Evolutionary conservation across 2,797 vertebrate species (phyloP), one percentile per base, ranked within the genome.

Genomic region (Babyrousa celebensis): DNA sequence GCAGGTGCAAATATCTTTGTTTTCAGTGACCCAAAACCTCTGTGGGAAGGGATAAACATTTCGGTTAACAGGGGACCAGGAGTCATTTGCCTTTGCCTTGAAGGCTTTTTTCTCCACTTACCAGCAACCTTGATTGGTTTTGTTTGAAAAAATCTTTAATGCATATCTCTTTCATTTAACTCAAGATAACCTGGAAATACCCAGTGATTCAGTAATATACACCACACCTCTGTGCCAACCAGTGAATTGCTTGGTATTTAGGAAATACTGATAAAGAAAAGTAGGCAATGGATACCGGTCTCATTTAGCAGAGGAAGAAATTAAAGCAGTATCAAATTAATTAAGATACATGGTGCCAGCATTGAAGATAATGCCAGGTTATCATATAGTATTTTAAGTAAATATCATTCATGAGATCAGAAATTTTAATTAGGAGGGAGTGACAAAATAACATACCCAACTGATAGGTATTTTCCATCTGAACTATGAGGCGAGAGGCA

Each of bases 401-500:
- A 77, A 43, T 52, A 16, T 25, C 62, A 40, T 18, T 56, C 52
- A 65, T 12, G 9, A 82, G 82, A n/a, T 74, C 27, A 74, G 23
- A 92, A 70, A 9, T 54, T 85, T 78, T 87, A 78, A n/a, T 48
- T 7, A 20, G 36, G 27, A 17, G 12, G 54, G 11, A 89, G 23
- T n/a, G 60, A 74, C 25, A 63, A 93, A 87, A 56, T 56, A 67
- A 84, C 97, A 94, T 90, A 98, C 98, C 97, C 83, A 98, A 65
- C 63, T 99, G 99, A 88, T 99, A 99, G 12, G 99, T 99, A 98
- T 99, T 99, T 97, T 99, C 99, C 98, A 98, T 96, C 27, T 98
- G 98, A 58, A 98, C 83, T 2, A 94, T 58, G 52, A 98, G 97
- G 12, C 96, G 97, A 67, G 97, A 91, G 32, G 97, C 96, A 77